Base-by-base conservation (phyloP, 2,797 vertebrate genomes). In the Crenichthys baileyi region DNA sequence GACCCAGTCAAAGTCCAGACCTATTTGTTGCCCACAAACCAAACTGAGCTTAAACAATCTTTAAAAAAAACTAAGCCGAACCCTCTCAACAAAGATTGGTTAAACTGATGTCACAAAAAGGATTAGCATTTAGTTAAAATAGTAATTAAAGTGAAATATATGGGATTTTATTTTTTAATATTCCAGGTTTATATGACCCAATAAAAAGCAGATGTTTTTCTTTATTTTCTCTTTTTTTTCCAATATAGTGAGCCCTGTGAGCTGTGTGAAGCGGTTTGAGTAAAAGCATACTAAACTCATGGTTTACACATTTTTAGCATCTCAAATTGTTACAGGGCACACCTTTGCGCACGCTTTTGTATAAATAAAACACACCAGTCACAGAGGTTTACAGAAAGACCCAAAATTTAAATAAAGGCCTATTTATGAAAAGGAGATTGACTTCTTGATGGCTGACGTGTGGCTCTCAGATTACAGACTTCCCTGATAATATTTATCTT, bases 401-500 rank as follows among this genome's bases (percentile, higher is more conserved):
- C 39, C 29, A 41, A 61, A 76, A 55, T 81, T 7, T 78, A 85
- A 85, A 76, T 70, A 39, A 46, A 61, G 36, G 63, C 78, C 13
- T 0, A 3, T 31, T 82, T 78, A 39, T 60, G 73, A 82, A 86
- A 86, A 79, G 76, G 71, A 56, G 78, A 76, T 72, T 72, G 61
- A 70, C 56, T 67, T 46, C 79, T 76, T 76, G 56, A 80, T 80
- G 53, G 83, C 63, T 88, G 76, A 53, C 18, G 77, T 48, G 79
- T 50, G 81, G 70, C 77, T 87, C 87, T 78, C 24, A 72, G 76
- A 88, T 60, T 85, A 83, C 77, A 89, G 81, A 15, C 76, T 12
- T 80, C 77, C 72, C 79, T 83, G 63, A 73, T 78, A 75, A 72
- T 90, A 84, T 93, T 93, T 90, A 90, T 78, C 65, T 46, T 86